These are phyloP conservation scores for Eupithecia dodoneata DNA, from an alignment of 2,888 invertebrate species.

Conservation along the genomic window DNA sequence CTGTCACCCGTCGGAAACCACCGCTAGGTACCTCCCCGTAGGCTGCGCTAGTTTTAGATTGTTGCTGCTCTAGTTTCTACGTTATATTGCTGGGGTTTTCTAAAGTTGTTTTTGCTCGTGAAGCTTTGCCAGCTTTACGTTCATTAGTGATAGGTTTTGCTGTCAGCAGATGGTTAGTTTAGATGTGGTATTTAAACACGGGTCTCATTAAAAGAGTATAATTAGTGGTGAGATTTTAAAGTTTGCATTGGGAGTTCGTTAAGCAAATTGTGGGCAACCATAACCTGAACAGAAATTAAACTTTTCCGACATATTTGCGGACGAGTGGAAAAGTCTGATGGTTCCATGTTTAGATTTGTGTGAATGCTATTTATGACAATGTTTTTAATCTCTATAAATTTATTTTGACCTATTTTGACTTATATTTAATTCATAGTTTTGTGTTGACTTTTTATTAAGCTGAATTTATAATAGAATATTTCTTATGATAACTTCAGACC, in stretches of 20 bases:
- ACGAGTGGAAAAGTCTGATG: too few relatives aligned
- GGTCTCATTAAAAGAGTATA: not conserved
- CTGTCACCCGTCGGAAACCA: not conserved
- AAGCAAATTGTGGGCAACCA: not conserved
- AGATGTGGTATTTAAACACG: not conserved
- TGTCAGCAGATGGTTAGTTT: not conserved
- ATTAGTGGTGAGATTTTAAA: not conserved
- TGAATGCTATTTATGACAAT: too few relatives aligned
- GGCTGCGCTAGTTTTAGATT: not conserved
- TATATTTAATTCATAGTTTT: too few relatives aligned
- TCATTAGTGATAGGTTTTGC: not conserved
- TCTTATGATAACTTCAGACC: not conserved
- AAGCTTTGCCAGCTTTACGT: not conserved
- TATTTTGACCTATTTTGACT: too few relatives aligned
- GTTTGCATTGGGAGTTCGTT: not conserved
- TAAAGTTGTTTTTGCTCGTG: not conserved
- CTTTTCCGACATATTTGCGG: too few relatives aligned
- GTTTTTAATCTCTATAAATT: too few relatives aligned
- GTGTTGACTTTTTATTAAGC: too few relatives aligned
- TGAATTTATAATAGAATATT: too few relatives aligned
- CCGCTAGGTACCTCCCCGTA: not conserved
- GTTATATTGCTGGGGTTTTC: not conserved
- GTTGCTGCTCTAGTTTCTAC: conserved; percentile 4
- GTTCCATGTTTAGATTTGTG: too few relatives aligned
- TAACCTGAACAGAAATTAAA: not conserved